Evolutionary conservation across 2,797 vertebrate genomes (phyloP).

Genomic region (Pachyuromys duprasi): DNA sequence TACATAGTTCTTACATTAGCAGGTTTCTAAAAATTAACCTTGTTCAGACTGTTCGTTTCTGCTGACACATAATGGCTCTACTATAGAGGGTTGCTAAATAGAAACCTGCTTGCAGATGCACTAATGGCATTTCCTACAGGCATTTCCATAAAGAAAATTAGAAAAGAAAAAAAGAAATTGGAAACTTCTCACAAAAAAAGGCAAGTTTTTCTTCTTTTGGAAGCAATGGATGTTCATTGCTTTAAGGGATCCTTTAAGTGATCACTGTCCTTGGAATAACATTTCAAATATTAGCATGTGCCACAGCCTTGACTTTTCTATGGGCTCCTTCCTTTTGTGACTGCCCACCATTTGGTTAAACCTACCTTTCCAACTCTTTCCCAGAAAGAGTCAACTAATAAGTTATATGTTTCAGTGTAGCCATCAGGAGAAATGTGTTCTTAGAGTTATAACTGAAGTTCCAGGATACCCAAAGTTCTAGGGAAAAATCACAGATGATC

Average conservation of each 20-base stretch:
- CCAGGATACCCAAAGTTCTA: background rate
- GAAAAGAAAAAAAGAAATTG: slow-evolving; percentile 1
- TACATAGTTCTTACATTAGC: slow-evolving; percentile 59
- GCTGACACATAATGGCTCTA: slow-evolving; percentile 63
- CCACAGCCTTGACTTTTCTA: background rate
- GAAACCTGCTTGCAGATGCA: slow-evolving; percentile 62
- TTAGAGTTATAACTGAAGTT: background rate
- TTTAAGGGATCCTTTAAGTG: background rate
- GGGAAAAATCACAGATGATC: background rate
- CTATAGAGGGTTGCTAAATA: slow-evolving; percentile 49
- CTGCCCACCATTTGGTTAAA: background rate
- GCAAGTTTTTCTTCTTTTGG: background rate
- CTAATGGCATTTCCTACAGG: slow-evolving; percentile 47
- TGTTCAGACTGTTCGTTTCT: slow-evolving; percentile 58
- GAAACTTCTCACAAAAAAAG: slow-evolving; percentile 38
- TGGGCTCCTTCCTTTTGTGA: background rate
- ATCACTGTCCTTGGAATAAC: background rate
- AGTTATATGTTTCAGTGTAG: background rate
- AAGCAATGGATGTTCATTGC: background rate
- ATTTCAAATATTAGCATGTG: background rate
- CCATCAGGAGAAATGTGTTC: background rate
- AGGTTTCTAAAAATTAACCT: slow-evolving; percentile 67
- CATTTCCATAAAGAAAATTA: slow-evolving; percentile 50
- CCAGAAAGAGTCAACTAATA: background rate
- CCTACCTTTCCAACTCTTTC: background rate